Evolutionary conservation across 2,888 invertebrate genomes (phyloP), one percentile per base, ranked within the genome.

Genomic region (Patella ulyssiponensis): DNA sequence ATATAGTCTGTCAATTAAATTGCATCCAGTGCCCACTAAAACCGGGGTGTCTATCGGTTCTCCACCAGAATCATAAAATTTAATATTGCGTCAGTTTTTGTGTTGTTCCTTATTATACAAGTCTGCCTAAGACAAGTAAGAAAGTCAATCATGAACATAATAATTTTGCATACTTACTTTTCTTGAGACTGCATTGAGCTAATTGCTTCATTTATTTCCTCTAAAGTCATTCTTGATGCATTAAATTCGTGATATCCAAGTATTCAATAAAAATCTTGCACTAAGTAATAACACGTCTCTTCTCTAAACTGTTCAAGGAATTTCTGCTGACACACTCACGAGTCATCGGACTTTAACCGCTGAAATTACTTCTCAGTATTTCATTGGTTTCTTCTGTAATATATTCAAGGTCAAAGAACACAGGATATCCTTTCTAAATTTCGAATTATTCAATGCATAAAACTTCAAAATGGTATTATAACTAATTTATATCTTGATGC

Each of bases 371-470:
- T 64, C 17, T 23, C 14, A 11, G 23, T 9, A 64, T 64, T 23
- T 20, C 23, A 64, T 64, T 64, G 64, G 64, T 64, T 64, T 23
- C 64, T 20, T 20, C 23, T 23, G 20, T 64, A 64, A 64, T 64
- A 23, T 64, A 64, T 64, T 64, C 64, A 64, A n/a, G 64, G 64
- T 64, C 64, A 64, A 64, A 64, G 64, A 23, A 20, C 64, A 20
- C 20, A 23, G 64, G 64, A 64, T 23, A 64, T 23, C 64, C 23
- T 23, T 1, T 11, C 20, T 23, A 3, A 20, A 14, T 23, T 23
- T 23, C 20, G 2, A 20, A 1, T 9, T n/a, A n/a, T 23, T 20
- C 20, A 23, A 23, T 23, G 20, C 20, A 64, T 11, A 9, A 12
- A 23, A 11, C 3, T 23, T 23, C 9, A 23, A 23, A 64, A 64